phyloP scores from a whole-genome alignment of 2,113 vertebrate species.

The Cyanoramphus novaezelandiae region DNA sequence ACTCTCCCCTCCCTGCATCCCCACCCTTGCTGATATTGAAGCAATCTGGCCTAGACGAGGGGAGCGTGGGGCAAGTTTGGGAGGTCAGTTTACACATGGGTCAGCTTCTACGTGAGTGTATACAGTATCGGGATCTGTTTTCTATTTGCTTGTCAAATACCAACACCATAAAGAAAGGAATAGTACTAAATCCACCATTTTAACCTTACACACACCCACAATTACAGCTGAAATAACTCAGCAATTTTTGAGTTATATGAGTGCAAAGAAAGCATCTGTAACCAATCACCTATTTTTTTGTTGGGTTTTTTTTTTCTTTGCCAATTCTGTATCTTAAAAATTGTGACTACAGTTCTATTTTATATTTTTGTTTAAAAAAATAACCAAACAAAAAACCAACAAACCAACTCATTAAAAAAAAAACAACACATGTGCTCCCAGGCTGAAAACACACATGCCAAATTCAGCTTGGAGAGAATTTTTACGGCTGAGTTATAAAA shows the following conservation, averaged over 20 bases:
- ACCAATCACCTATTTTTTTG: slow-evolving; percentile 71
- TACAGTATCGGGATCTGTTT: slow-evolving; percentile 54
- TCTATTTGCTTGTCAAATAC: slow-evolving; percentile 70
- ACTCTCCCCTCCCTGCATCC: neutral
- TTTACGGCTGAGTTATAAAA: slow-evolving; percentile 75
- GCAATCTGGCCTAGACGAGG: neutral
- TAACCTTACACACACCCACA: slow-evolving; percentile 70
- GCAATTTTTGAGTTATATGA: slow-evolving; percentile 76
- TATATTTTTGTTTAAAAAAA: neutral
- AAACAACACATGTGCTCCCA: slow-evolving; percentile 68
- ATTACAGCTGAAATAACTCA: slow-evolving; percentile 75
- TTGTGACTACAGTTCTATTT: slow-evolving; percentile 50
- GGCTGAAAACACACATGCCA: slow-evolving; percentile 76
- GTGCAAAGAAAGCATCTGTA: slow-evolving; percentile 77
- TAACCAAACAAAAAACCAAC: neutral
- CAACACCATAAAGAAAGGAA: slow-evolving; percentile 59
- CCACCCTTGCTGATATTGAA: neutral
- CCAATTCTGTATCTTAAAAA: slow-evolving; percentile 72
- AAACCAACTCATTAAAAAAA: slow-evolving; percentile 65
- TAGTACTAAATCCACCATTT: slow-evolving; percentile 67
- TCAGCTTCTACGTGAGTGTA: slow-evolving; percentile 12
- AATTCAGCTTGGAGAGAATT: slow-evolving; percentile 70
- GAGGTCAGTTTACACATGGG: slow-evolving; percentile 55
- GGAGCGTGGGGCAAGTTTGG: neutral
- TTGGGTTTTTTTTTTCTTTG: neutral